Evolutionary conservation across 2,113 vertebrate genomes (phyloP).

Genomic region (Suncus etruscus): DNA sequence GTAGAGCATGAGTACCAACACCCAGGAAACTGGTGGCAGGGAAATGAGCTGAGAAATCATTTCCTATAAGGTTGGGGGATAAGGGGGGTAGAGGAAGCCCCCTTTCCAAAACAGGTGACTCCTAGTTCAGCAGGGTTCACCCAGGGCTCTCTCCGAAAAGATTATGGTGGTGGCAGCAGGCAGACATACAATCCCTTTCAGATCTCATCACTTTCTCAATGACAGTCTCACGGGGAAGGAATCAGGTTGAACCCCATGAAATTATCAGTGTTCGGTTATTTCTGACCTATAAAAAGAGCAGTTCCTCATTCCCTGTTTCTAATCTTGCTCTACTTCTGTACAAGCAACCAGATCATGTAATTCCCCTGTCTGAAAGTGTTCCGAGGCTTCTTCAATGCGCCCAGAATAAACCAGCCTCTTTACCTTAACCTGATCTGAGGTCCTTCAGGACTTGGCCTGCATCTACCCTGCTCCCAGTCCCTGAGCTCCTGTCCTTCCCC

Average conservation of each 20-base stretch:
- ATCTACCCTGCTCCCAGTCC: background rate
- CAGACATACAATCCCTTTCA: background rate
- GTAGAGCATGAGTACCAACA: rapidly evolving
- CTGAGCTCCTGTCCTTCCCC: background rate
- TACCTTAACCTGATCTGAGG: background rate
- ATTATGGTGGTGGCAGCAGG: rapidly evolving
- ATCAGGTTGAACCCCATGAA: background rate
- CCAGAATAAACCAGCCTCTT: conserved; percentile 51
- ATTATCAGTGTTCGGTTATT: rapidly evolving
- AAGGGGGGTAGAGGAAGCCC: rapidly evolving
- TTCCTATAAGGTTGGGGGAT: background rate
- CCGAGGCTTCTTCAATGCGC: background rate
- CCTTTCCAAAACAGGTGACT: background rate
- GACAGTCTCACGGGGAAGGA: background rate
- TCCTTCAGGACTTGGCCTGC: background rate
- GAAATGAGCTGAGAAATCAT: background rate
- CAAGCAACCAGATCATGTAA: conserved; percentile 61
- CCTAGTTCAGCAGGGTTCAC: rapidly evolving
- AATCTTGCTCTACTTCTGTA: conserved; percentile 44
- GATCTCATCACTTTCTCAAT: background rate
- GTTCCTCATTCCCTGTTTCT: background rate
- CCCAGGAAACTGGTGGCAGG: background rate
- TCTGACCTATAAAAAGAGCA: conserved; percentile 56
- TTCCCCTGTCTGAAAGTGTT: conserved; percentile 40
- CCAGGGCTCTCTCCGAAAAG: background rate